These are phyloP conservation scores for Poecilus cupreus DNA, from an alignment of 2,888 invertebrate genomes.

Conservation along the genomic window DNA sequence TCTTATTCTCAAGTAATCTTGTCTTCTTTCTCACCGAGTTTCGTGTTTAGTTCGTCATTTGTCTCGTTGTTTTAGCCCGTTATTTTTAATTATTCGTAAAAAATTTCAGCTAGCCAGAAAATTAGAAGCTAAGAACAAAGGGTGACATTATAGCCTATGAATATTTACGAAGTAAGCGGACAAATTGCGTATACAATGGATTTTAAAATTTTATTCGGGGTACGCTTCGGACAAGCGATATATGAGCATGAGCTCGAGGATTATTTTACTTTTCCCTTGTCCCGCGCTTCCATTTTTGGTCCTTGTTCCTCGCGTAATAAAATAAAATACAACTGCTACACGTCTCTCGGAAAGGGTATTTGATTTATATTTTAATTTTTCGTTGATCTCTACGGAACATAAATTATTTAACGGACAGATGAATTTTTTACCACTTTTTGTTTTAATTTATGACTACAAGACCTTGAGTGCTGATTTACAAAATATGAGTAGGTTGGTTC, in stretches of 20 bases:
- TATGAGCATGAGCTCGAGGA: not conserved
- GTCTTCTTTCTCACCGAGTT: not conserved
- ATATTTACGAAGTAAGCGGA: constrained; percentile 37
- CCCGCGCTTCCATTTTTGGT: not conserved
- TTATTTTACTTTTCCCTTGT: not conserved
- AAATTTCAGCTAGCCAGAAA: not conserved
- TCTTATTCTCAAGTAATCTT: not conserved
- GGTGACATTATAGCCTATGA: constrained; percentile 7
- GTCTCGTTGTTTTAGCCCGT: not conserved
- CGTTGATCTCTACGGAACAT: constrained; percentile 10
- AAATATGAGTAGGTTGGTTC: not conserved
- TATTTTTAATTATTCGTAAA: constrained; percentile 24
- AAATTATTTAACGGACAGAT: constrained; percentile 16
- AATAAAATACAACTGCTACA: not conserved
- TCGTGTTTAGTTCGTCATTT: not conserved
- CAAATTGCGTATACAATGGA: constrained; percentile 11
- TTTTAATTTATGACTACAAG: not conserved
- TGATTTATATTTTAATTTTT: constrained; percentile 53
- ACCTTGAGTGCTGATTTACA: not conserved
- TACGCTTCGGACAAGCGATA: not conserved
- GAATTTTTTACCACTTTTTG: not conserved
- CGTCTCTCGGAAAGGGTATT: not conserved
- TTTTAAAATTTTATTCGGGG: constrained; percentile 26
- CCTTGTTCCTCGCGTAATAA: not conserved
- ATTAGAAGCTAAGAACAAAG: not conserved